Percentiles rank a stretch among this genome's conserved stretches.
These are phyloP conservation scores for Channallabes apus DNA, from an alignment of 2,797 vertebrate genomes.

Conservation along the genomic window DNA sequence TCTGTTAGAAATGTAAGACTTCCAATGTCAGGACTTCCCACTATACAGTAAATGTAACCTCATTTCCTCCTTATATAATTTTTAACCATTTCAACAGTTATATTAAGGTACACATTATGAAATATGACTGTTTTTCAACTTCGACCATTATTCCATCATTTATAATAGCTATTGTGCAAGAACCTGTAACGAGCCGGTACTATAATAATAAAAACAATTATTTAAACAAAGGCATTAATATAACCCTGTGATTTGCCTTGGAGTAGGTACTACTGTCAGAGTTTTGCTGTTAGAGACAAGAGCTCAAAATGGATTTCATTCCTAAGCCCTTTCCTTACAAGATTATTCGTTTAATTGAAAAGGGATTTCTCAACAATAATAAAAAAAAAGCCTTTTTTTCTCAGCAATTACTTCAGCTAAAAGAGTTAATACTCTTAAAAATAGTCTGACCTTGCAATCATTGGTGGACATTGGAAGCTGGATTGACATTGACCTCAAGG, in stretches of 20 bases:
- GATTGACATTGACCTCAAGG: not conserved
- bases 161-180: not conserved
- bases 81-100: too few relatives aligned
- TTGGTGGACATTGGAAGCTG: not conserved
- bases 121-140: not conserved
- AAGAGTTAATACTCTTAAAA: not conserved
- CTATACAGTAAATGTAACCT: not conserved
- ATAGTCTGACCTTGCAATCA: not conserved
- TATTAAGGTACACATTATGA: not conserved
- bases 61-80: not conserved
- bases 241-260: not conserved
- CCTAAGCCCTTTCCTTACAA: not conserved
- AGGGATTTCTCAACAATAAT: not conserved
- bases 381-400: not conserved
- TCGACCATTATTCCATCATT: not conserved
- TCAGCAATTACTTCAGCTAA: not conserved
- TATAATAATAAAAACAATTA: not conserved
- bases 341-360: constrained; percentile 12
- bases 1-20: not conserved
- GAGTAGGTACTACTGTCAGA: not conserved
- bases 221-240: not conserved
- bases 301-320: not conserved
- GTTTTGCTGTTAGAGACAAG: not conserved
- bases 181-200: not conserved
- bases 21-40: not conserved